Evolutionary conservation across 2,797 vertebrate species (phyloP).

Genomic region (Lithobates sylvaticus): DNA sequence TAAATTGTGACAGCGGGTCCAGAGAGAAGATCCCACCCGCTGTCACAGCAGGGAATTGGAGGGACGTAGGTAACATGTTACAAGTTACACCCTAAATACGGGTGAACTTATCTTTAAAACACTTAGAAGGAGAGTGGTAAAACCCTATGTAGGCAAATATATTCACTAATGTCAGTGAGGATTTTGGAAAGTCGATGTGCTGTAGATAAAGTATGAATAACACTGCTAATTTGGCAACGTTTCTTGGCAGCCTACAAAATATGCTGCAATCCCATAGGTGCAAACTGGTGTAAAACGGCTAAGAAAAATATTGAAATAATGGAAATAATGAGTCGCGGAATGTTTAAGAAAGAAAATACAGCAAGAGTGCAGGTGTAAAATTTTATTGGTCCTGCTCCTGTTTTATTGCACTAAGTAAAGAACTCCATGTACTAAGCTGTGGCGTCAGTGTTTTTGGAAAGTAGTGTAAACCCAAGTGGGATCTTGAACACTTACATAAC

Average conservation of each 20-base stretch:
- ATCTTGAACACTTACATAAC: slow-evolving; percentile 42
- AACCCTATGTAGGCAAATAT: neutral
- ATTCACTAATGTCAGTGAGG: neutral
- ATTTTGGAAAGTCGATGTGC: slow-evolving; percentile 1
- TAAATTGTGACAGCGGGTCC: no score
- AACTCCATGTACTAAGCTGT: slow-evolving; percentile 38
- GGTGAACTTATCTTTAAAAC: neutral
- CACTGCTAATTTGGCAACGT: slow-evolving; percentile 33
- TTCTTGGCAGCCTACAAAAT: slow-evolving; percentile 27
- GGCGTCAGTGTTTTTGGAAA: slow-evolving; percentile 54
- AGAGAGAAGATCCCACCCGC: no score
- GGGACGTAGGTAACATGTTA: no score
- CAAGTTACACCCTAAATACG: no score
- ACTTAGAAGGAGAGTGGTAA: neutral
- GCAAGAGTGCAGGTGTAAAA: slow-evolving; percentile 51
- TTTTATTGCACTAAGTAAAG: slow-evolving; percentile 49
- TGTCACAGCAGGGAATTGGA: no score
- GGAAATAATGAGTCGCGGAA: slow-evolving; percentile 49
- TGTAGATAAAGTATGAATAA: neutral
- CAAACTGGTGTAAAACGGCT: slow-evolving; percentile 23
- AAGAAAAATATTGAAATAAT: slow-evolving; percentile 56
- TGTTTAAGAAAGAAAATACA: slow-evolving; percentile 47
- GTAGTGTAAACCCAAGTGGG: slow-evolving; percentile 41
- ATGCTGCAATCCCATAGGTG: slow-evolving; percentile 17
- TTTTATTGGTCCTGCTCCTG: slow-evolving; percentile 52